A percentile compares a stretch with the other conserved stretches of the same genome.
These are phyloP conservation scores for Drosophila multiciliata DNA, from an alignment of 2,888 invertebrate species.

Conservation along the genomic window DNA sequence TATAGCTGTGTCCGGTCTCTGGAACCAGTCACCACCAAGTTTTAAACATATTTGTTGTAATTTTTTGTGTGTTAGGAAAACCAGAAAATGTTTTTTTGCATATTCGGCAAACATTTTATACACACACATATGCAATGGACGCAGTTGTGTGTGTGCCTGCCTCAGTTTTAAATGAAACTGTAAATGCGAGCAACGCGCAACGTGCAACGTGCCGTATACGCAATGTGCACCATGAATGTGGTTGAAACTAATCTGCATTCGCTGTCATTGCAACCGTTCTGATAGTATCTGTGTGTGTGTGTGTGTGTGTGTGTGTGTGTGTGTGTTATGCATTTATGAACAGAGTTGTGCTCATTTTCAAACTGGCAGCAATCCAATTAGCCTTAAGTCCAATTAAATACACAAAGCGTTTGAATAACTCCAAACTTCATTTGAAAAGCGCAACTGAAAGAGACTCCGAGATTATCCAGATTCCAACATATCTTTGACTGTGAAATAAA, in stretches of 20 bases:
- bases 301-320: not conserved
- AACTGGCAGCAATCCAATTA: slow-evolving; percentile 19
- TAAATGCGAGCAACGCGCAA: slow-evolving; percentile 39
- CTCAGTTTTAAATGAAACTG: slow-evolving; percentile 60
- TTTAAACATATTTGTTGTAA: slow-evolving; percentile 47
- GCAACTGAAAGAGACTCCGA: not conserved
- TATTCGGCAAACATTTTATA: slow-evolving; percentile 18
- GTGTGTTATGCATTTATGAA: not conserved
- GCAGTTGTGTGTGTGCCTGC: slow-evolving; percentile 4
- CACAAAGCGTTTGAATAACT: not conserved
- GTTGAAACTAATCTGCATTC: slow-evolving; percentile 54
- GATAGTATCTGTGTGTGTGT: not conserved
- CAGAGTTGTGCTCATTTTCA: slow-evolving; percentile 13
- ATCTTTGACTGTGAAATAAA: not conserved
- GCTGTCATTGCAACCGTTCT: slow-evolving; percentile 20
- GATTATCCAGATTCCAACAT: not conserved
- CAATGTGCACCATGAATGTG: slow-evolving; percentile 29
- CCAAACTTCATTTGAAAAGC: not conserved
- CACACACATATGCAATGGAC: not conserved
- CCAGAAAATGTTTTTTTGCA: not conserved
- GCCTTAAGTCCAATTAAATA: slow-evolving; percentile 6
- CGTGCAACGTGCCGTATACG: slow-evolving; percentile 50
- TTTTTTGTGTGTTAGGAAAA: slow-evolving; percentile 8
- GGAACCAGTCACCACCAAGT: slow-evolving; percentile 12
- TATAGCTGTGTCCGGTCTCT: not conserved